A percentile compares a stretch with the other conserved stretches of the same genome.
Conservation (phyloP, 2,888 invertebrate genomes). For the Azorinus chamasolen region DNA sequence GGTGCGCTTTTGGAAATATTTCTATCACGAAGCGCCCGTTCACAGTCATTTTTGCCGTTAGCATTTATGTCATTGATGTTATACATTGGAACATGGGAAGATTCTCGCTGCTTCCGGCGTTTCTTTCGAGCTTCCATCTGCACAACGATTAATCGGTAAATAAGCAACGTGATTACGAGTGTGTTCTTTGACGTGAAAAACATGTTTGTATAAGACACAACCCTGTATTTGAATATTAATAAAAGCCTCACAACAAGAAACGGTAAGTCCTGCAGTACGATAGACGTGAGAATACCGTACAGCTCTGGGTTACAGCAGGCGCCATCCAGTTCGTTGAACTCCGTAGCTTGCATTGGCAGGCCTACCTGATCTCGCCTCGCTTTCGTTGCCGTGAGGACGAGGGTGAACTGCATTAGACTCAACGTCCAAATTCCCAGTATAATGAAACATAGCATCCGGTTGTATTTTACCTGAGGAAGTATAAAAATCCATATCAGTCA, state of each 20-base stretch:
- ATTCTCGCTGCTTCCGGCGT: conserved; percentile 29
- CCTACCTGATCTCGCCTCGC: conserved; percentile 84
- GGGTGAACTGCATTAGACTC: conserved; percentile 97
- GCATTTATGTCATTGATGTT: conserved; percentile 31
- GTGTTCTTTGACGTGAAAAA: conserved; percentile 98
- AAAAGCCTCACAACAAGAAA: conserved; percentile 88
- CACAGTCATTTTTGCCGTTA: conserved; percentile 28
- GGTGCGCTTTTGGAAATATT: conserved; percentile 29
- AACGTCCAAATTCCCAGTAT: conserved; percentile 97
- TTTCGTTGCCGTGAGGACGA: conserved; percentile 94
- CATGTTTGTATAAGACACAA: conserved; percentile 97
- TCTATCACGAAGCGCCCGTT: conserved; percentile 25
- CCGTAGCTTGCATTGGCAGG: conserved; percentile 37
- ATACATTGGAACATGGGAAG: conserved; percentile 12
- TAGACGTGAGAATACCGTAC: conserved; percentile 81
- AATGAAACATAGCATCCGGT: conserved; percentile 93
- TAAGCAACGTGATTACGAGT: conserved; percentile 94
- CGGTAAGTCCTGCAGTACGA: conserved; percentile 85
- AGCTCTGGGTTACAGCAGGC: conserved; percentile 78
- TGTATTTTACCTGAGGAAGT: conserved; percentile 87
- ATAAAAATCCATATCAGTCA: too few relatives aligned
- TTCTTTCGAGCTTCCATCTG: conserved; percentile 54
- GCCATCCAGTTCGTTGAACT: conserved; percentile 21
- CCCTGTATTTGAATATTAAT: conserved; percentile 94
- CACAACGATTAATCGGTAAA: conserved; percentile 91